These are phyloP conservation scores for Nasonovia ribisnigri DNA, from an alignment of 2,888 invertebrate genomes.

Conservation along the genomic window DNA sequence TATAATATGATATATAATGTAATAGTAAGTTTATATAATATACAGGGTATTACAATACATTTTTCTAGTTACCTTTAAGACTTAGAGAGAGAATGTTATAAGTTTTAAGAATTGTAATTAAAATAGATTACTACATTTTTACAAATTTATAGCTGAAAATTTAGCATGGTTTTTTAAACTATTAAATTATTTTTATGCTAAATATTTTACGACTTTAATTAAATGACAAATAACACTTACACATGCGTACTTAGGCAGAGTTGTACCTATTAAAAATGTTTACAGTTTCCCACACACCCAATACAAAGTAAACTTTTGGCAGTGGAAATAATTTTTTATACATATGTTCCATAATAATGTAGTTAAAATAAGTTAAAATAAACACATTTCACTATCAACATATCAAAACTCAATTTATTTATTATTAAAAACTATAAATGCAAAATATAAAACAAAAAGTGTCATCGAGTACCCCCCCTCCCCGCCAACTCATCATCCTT, in stretches of 20 bases:
- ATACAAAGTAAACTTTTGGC: not conserved
- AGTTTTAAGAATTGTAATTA: not conserved
- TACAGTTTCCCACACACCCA: not conserved
- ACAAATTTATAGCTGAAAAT: not conserved
- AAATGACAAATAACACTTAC: not conserved
- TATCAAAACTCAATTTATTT: not conserved
- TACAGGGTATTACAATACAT: not conserved
- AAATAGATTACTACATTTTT: not conserved
- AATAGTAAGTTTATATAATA: not conserved
- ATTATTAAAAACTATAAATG: not conserved
- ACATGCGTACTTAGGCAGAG: not conserved
- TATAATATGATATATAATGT: not conserved
- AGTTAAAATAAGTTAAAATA: not conserved
- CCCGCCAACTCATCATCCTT: not conserved
- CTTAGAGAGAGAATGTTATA: not conserved
- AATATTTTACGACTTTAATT: not conserved
- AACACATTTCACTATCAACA: not conserved
- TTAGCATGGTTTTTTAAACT: not conserved
- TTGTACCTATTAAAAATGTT: not conserved
- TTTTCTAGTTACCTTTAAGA: not conserved
- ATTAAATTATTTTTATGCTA: not conserved
- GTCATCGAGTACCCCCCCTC: not conserved
- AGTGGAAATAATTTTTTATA: not conserved
- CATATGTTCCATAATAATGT: not conserved
- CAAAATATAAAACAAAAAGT: not conserved